A percentile compares a stretch with the other conserved stretches of the same genome.
phyloP scores from a whole-genome alignment of 2,888 invertebrate genomes.

The Sinotaia quadrata region DNA sequence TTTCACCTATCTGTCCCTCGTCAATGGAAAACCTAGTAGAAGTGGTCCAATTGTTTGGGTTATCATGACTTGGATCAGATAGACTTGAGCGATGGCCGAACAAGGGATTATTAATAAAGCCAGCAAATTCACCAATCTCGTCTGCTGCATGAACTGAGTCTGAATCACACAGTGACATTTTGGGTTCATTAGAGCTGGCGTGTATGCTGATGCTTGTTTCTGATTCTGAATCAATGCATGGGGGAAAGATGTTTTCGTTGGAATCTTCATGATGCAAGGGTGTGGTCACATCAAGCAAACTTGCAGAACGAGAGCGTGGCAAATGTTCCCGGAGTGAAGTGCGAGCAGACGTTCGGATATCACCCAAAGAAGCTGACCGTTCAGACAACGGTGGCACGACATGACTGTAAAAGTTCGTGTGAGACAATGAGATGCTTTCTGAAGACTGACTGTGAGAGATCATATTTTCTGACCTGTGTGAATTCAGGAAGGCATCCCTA shows the following conservation, averaged over 20 bases:
- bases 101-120: conserved; percentile 6
- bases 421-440: conserved; percentile 22
- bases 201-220: not conserved
- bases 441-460: conserved; percentile 19
- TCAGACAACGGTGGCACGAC: conserved; percentile 33
- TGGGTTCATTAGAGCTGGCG: not conserved
- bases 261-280: conserved; percentile 38
- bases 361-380: conserved; percentile 55
- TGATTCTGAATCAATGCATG: conserved; percentile 28
- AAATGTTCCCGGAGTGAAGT: not conserved
- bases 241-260: conserved; percentile 56
- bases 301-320: conserved; percentile 52
- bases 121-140: too few species aligned
- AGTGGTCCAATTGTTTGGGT: not conserved
- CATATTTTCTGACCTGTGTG: conserved; percentile 7
- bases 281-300: conserved; percentile 47
- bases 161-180: not conserved
- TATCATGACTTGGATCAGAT: not conserved
- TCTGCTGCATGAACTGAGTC: not conserved
- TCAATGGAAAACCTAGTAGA: not conserved
- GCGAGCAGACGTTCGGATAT: conserved; percentile 19
- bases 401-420: conserved; percentile 1
- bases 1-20: not conserved
- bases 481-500: not conserved
- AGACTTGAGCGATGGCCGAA: conserved; percentile 11